phyloP scores from a whole-genome alignment of 2,797 vertebrate genomes.

The Myotis vivesi region DNA sequence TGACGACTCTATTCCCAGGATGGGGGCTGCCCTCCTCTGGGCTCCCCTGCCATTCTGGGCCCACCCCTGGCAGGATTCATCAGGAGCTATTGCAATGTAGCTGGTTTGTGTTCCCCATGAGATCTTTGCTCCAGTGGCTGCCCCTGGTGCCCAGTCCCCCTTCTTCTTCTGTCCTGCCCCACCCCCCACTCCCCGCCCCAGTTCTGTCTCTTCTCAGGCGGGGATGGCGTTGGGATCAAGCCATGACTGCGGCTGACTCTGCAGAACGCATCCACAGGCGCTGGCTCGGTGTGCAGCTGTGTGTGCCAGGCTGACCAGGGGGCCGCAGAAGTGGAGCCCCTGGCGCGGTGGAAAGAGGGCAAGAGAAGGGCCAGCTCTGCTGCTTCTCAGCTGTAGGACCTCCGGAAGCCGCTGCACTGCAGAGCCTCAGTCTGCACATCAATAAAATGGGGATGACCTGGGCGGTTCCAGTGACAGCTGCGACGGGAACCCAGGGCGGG shows the following conservation, averaged over 20 bases:
- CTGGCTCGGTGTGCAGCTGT: background rate
- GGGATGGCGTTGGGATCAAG: background rate
- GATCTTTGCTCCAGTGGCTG: background rate
- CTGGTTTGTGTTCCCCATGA: background rate
- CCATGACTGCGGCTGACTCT: background rate
- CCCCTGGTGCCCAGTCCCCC: background rate
- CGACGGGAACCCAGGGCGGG: fast-evolving
- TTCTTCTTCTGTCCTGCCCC: background rate
- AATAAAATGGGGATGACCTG: fast-evolving
- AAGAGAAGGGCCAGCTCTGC: background rate
- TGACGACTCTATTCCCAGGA: background rate
- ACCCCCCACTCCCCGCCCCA: background rate
- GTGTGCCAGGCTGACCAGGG: background rate
- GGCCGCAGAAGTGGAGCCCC: fast-evolving
- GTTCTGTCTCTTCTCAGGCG: background rate
- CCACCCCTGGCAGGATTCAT: too few relatives aligned
- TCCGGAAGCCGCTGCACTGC: background rate
- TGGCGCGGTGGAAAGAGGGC: background rate
- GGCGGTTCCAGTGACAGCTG: background rate
- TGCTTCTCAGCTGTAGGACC: background rate
- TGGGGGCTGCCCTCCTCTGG: background rate
- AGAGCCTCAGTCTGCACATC: background rate
- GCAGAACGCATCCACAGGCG: background rate
- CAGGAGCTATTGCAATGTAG: background rate
- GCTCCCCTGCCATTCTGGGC: background rate